Evolutionary conservation across 2,113 vertebrate genomes (phyloP).

Genomic region (Eidolon helvum): DNA sequence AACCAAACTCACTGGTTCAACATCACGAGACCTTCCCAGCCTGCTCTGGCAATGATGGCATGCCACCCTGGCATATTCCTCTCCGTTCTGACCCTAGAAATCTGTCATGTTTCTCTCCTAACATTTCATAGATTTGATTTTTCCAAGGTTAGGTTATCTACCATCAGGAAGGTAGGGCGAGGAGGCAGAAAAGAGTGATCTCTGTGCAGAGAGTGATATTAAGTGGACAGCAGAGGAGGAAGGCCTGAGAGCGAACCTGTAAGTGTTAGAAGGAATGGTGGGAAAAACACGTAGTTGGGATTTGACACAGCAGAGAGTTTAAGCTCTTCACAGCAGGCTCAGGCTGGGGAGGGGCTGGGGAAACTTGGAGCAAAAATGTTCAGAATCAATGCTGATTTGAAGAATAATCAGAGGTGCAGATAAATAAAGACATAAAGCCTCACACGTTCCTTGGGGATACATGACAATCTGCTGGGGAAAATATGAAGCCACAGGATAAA

Average conservation of each 20-base stretch:
- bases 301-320: not conserved
- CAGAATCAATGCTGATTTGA: not conserved
- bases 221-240: not conserved
- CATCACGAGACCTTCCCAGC: not conserved
- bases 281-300: not conserved
- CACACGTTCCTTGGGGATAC: not conserved
- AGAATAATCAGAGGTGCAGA: not conserved
- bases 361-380: not conserved
- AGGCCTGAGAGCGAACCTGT: not conserved
- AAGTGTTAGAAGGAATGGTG: not conserved
- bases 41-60: not conserved
- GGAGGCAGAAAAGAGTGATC: not conserved
- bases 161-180: not conserved
- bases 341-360: not conserved
- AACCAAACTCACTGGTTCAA: not conserved
- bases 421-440: not conserved
- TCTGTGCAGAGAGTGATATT: not conserved
- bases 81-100: slow-evolving; percentile 4
- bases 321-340: not conserved
- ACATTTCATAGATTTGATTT: not conserved
- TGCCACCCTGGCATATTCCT: not conserved
- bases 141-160: not conserved
- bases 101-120: not conserved
- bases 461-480: not conserved
- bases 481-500: not conserved